A percentile compares a stretch with the other conserved stretches of the same genome.
These are phyloP conservation scores for Ciconia boyciana DNA, from an alignment of 2,113 vertebrate genomes.

Conservation along the genomic window DNA sequence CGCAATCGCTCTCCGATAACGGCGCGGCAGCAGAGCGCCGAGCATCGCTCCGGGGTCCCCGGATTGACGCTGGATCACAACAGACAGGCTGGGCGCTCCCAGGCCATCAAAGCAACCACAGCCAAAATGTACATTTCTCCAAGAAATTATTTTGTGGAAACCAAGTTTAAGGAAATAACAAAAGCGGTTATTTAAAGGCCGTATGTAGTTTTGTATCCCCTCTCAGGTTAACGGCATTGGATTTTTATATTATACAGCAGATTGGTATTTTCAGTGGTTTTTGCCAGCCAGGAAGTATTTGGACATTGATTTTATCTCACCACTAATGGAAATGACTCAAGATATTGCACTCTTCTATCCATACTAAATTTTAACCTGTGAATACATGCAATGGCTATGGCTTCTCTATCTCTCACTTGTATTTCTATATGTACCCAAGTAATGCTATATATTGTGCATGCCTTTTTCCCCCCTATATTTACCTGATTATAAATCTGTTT, in stretches of 20 bases:
- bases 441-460: neutral
- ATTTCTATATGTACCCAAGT: neutral
- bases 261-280: neutral
- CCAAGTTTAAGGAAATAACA: neutral
- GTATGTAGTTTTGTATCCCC: neutral
- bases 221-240: neutral
- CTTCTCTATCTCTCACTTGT: neutral
- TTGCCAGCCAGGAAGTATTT: neutral
- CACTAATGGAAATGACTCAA: neutral
- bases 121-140: rapidly evolving
- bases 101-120: neutral
- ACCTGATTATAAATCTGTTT: neutral
- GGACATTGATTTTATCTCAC: neutral
- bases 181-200: neutral
- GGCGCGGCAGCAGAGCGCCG: neutral
- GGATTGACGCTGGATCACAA: rapidly evolving
- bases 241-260: neutral
- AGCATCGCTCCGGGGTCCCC: rapidly evolving
- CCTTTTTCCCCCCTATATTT: neutral
- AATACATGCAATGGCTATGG: neutral
- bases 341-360: neutral
- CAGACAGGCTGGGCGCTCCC: neutral
- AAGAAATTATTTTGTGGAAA: neutral
- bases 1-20: rapidly evolving
- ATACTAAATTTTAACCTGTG: neutral